Conservation (phyloP, 2,113 vertebrate genomes). For the Tachycineta bicolor region DNA sequence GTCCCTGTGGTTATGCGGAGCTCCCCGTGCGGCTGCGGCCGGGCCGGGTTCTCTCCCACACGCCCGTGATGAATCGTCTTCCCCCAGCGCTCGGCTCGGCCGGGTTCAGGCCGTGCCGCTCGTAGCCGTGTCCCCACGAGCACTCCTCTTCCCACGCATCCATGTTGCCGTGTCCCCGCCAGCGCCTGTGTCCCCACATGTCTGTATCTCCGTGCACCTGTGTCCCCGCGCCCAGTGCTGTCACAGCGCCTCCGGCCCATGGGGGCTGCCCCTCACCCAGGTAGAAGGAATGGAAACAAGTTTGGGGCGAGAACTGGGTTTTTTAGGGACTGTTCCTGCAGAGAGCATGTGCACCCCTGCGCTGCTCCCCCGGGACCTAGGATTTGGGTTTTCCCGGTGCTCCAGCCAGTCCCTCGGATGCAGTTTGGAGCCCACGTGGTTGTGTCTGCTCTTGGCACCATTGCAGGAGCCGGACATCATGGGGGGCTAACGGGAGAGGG, state of each 20-base stretch:
- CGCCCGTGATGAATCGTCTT: background rate
- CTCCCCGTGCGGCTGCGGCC: background rate
- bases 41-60: background rate
- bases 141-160: accelerated
- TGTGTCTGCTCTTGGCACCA: background rate
- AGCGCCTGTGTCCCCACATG: background rate
- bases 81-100: background rate
- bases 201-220: background rate
- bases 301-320: accelerated
- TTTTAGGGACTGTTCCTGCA: background rate
- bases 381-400: background rate
- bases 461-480: background rate
- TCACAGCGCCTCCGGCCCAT: background rate
- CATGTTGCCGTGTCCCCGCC: background rate
- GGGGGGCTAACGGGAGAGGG: background rate
- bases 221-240: background rate
- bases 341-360: accelerated
- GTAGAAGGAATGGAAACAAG: background rate
- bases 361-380: background rate
- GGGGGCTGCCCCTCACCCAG: background rate
- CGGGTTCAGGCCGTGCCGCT: background rate
- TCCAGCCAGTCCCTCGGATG: too few relatives aligned
- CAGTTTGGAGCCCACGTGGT: accelerated
- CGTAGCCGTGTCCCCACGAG: background rate
- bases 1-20: background rate